Conservation (phyloP, 1,140 invertebrate genomes). For the Notospermus geniculatus region DNA sequence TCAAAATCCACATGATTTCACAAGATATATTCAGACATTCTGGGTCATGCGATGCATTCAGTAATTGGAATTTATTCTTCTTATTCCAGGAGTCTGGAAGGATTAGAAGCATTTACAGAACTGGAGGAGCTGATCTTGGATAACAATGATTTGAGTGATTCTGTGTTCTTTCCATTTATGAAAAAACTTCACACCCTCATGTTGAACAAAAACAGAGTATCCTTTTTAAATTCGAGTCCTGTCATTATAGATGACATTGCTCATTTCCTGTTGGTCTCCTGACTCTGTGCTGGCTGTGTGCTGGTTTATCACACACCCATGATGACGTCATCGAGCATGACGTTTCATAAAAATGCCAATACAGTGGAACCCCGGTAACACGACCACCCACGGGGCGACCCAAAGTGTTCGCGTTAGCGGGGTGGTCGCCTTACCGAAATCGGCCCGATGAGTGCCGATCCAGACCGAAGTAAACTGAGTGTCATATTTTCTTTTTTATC, state of each 20-base stretch:
- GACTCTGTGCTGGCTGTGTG: background rate
- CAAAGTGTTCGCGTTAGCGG: no score
- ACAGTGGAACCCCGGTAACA: no score
- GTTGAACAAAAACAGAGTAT: constrained; percentile 85
- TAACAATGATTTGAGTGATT: constrained; percentile 76
- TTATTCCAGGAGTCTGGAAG: constrained; percentile 60
- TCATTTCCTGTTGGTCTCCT: background rate
- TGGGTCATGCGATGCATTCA: background rate
- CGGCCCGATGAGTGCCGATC: no score
- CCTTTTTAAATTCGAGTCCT: constrained; percentile 20
- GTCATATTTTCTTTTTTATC: no score
- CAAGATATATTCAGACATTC: background rate
- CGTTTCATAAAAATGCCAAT: no score
- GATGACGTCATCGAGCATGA: no score
- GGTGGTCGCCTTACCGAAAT: no score
- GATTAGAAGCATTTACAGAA: constrained; percentile 68
- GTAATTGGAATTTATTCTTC: constrained; percentile 13
- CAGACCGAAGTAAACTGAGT: no score
- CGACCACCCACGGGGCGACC: no score
- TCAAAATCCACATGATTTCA: background rate
- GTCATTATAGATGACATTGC: background rate
- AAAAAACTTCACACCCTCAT: constrained; percentile 72
- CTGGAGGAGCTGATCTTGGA: constrained; percentile 80
- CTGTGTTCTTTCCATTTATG: constrained; percentile 65
- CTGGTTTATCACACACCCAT: no score